Base-by-base conservation (phyloP, 1,140 invertebrate species). In the Cherax destructor region DNA sequence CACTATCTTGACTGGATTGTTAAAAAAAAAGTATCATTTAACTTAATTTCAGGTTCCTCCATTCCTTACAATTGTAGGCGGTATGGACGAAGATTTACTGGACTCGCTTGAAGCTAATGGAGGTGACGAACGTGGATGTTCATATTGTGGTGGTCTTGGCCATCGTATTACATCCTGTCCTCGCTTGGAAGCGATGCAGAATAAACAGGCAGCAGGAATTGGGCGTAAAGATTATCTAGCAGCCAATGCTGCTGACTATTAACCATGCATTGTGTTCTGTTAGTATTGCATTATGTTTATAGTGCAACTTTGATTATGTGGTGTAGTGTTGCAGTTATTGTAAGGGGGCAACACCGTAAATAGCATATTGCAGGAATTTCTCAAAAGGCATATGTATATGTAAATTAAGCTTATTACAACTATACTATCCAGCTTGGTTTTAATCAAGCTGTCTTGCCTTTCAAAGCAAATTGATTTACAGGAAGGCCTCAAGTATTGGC, bases 151-250 rank as follows among this genome's bases (percentile, higher is more conserved):
- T 93, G 99, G 99, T 94, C 95, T 99, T 86, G 99, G 99, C 90
- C 99, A 99, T 95, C 96, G 99, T 94, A 99, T 99, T 93, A 99
- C 99, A 91, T 98, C 99, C 94, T 99, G 99, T 96, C 99, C 99
- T 0, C 99, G 99, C 96, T 95, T n/a, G n/a, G 99, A 99, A 94
- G 98, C 99, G 0, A 97, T 99, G 86, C 99, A 99, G 94, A 99
- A 97, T 94, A 99, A 99, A 95, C 98, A 99, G 94, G 98, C 98
- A 6, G 98, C 98, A 0, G 99, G 98, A 94, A 99, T 99, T 94
- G 98, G 98, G 7, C 95, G 98, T 56, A 96, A 98, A 93, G 99
- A 99, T 95, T 99, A 99, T 95, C 95, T 99, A 90, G 98, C 98
- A 0, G 98, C 97, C 94, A 99, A 97, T 93, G 97, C 98, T 41